Evolutionary conservation across 2,888 invertebrate genomes (phyloP).

Genomic region (Mythimna lalbum): DNA sequence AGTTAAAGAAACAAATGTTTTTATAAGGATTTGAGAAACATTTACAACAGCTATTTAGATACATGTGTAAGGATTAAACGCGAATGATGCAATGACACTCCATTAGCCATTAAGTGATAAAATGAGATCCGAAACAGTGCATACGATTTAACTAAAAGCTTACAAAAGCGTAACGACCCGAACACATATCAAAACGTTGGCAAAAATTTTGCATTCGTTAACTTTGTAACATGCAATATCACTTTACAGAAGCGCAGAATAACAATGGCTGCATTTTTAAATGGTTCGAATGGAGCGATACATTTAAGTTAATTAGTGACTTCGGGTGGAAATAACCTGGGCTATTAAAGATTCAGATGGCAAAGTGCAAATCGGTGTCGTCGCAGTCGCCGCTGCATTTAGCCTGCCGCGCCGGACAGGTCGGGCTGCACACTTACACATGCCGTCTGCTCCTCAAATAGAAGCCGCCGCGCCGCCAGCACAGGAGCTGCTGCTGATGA

Average conservation of each 20-base stretch:
- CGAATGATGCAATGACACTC: slow-evolving; percentile 3
- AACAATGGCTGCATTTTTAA: slow-evolving; percentile 59
- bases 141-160: slow-evolving; percentile 38
- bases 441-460: slow-evolving; percentile 79
- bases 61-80: not conserved
- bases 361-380: slow-evolving; percentile 88
- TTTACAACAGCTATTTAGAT: not conserved
- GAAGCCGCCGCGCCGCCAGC: slow-evolving; percentile 62
- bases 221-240: slow-evolving; percentile 52
- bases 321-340: slow-evolving; percentile 80
- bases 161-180: slow-evolving; percentile 34
- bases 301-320: slow-evolving; percentile 81
- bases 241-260: slow-evolving; percentile 51
- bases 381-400: slow-evolving; percentile 83
- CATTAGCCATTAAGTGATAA: slow-evolving; percentile 28
- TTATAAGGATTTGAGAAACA: not conserved
- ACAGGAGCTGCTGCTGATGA: slow-evolving; percentile 59
- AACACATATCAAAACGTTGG: slow-evolving; percentile 37
- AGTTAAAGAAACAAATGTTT: slow-evolving; percentile 7
- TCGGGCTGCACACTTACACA: slow-evolving; percentile 68
- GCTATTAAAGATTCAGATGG: slow-evolving; percentile 86
- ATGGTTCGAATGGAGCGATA: slow-evolving; percentile 59
- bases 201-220: slow-evolving; percentile 44
- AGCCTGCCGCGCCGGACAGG: slow-evolving; percentile 79
- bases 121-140: slow-evolving; percentile 28